A percentile compares a stretch with the other conserved stretches of the same genome.
phyloP scores from a whole-genome alignment of 1,140 invertebrate genomes.

The Lucilia sericata region DNA sequence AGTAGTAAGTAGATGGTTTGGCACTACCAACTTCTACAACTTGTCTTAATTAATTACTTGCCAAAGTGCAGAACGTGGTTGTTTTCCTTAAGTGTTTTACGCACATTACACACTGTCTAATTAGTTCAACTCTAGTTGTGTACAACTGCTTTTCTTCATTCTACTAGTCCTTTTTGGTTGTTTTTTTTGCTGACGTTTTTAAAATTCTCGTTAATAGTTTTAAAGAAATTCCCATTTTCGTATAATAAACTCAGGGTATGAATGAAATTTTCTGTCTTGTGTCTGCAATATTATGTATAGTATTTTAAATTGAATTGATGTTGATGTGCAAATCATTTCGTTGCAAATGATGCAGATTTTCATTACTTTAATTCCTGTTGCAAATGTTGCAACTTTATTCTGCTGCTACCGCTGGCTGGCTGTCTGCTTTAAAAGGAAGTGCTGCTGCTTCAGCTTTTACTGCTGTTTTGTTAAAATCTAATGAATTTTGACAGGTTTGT shows the following conservation, averaged over 20 bases:
- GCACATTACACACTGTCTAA: slow-evolving; percentile 64
- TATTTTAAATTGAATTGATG: slow-evolving; percentile 34
- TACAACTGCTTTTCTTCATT: background rate
- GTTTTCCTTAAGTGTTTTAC: slow-evolving; percentile 51
- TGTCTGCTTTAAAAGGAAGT: background rate
- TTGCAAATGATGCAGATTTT: background rate
- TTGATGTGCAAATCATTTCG: slow-evolving; percentile 32
- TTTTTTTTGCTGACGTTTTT: slow-evolving; percentile 25
- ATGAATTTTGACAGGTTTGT: slow-evolving; percentile 26
- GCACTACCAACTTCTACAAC: slow-evolving; percentile 29
- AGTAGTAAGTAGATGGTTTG: no score
- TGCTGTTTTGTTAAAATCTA: background rate
- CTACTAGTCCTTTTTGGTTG: background rate
- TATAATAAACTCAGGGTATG: background rate
- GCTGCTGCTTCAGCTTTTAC: background rate
- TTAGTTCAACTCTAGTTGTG: slow-evolving; percentile 51
- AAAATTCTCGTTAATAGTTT: slow-evolving; percentile 2
- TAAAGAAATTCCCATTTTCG: background rate
- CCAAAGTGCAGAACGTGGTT: slow-evolving; percentile 56
- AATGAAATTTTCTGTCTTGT: no score
- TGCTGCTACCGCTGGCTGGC: background rate
- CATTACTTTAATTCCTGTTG: background rate
- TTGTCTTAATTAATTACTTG: slow-evolving; percentile 67
- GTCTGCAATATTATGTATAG: slow-evolving; percentile 6
- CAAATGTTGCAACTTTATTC: background rate